Base-by-base conservation (phyloP, 2,113 vertebrate genomes). In the Athene cunicularia region DNA sequence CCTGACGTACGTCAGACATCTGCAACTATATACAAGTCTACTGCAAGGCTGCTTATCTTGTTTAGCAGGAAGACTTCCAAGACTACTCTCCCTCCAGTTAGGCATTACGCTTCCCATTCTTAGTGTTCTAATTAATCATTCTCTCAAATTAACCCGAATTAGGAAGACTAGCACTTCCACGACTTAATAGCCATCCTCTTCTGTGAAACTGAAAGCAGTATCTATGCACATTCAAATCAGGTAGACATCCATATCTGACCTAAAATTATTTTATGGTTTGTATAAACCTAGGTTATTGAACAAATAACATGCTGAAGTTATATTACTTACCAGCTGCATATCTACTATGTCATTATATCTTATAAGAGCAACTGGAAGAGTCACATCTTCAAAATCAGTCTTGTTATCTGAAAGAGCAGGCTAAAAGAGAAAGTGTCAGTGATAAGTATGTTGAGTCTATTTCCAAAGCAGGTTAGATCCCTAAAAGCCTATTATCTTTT, bases 331-430 rank as follows among this genome's bases (percentile, higher is more conserved):
- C 98, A 98, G 87, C 43, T 98, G 96, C 91, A 98, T 98, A 86
- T 99, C 98, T 93, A 98, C 64, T 62, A 99, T 91, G 91, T 99
- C 99, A 92, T 39, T 97, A 39, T 98, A 96, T 94, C 97, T 99
- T 97, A 99, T 98, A 94, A 99, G 98, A 39, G 98, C 99, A 97
- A 99, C 49, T 59, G 99, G 98, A 97, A 99, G 98, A 37, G 97
- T 98, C 66, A 99, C 85, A 88, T 98, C 98, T 72, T 93, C 75
- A 92, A 98, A 98, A 83, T 98, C 98, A 5, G 99, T 98, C 77
- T 97, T 97, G 95, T 99, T 99, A 73, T 98, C 98, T 76, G 97
- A 96, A 50, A 99, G 98, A 88, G 89, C 84, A 91, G 90, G 68
- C 99, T 99, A 88, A 94, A 98, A 96, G 88, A 94, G 66, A 95